phyloP scores from a whole-genome alignment of 2,797 vertebrate genomes.

The Acrossocheilus wenchowensis region DNA sequence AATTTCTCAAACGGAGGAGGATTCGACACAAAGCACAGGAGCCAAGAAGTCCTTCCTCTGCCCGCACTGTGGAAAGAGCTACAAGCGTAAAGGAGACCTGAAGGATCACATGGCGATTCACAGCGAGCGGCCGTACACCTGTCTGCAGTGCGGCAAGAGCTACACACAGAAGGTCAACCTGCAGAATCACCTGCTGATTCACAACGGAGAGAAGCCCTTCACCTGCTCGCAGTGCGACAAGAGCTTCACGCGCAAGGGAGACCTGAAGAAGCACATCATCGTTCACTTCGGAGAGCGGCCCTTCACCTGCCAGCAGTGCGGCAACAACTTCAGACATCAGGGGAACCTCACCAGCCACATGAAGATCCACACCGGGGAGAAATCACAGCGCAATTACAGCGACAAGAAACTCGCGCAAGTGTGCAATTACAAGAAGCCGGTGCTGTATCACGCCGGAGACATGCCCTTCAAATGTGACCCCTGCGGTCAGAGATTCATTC shows the following conservation, averaged over 20 bases:
- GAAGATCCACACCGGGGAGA: slow-evolving; percentile 70
- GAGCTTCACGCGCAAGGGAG: slow-evolving; percentile 71
- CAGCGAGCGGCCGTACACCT: slow-evolving; percentile 60
- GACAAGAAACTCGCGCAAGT: slow-evolving; percentile 3
- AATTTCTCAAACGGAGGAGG: neutral
- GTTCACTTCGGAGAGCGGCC: slow-evolving; percentile 68
- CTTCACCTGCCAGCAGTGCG: slow-evolving; percentile 65
- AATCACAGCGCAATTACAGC: neutral
- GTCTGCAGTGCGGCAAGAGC: slow-evolving; percentile 69
- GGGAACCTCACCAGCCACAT: slow-evolving; percentile 71
- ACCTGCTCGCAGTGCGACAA: slow-evolving; percentile 68
- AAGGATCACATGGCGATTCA: slow-evolving; percentile 18
- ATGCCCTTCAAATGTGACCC: slow-evolving; percentile 67
- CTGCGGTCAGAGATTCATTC: slow-evolving; percentile 71
- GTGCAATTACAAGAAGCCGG: neutral
- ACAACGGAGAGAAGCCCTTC: slow-evolving; percentile 66
- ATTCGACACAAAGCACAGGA: neutral
- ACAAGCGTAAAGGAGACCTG: slow-evolving; percentile 9
- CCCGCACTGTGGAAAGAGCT: slow-evolving; percentile 2
- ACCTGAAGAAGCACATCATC: slow-evolving; percentile 70
- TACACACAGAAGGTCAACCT: slow-evolving; percentile 69
- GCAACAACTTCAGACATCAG: slow-evolving; percentile 71
- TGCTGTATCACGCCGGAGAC: slow-evolving; percentile 43
- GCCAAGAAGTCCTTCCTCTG: neutral
- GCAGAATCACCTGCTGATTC: slow-evolving; percentile 64